phyloP scores from a whole-genome alignment of 2,113 vertebrate genomes.

The Hystrix cristata region DNA sequence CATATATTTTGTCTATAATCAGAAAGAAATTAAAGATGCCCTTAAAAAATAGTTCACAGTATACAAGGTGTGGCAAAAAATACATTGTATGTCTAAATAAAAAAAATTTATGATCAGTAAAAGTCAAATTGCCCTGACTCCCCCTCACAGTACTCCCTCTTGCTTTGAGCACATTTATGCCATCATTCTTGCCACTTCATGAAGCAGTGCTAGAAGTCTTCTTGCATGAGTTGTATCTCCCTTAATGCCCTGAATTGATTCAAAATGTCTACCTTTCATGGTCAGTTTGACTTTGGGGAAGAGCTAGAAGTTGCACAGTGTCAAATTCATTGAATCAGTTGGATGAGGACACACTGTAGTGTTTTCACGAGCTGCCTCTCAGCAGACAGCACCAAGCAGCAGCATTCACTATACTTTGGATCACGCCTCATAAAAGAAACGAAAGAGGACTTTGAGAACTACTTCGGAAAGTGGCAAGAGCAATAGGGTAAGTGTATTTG shows the following conservation, averaged over 20 bases:
- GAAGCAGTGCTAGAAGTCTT: not conserved
- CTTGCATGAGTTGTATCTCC: not conserved
- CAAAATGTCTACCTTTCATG: not conserved
- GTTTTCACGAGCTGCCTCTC: not conserved
- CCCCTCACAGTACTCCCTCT: not conserved
- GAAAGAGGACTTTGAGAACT: not conserved
- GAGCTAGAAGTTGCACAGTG: not conserved
- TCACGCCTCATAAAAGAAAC: not conserved
- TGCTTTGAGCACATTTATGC: not conserved
- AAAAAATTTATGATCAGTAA: not conserved
- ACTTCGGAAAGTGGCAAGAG: not conserved
- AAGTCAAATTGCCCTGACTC: not conserved
- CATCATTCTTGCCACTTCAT: not conserved
- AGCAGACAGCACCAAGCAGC: not conserved
- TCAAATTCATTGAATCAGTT: not conserved
- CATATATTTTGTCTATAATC: not conserved
- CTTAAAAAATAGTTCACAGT: not conserved
- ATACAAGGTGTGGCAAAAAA: not conserved
- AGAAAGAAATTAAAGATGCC: conserved; percentile 37
- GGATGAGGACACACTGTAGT: not conserved
- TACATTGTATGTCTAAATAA: not conserved
- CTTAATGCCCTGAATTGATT: not conserved
- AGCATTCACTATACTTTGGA: not conserved
- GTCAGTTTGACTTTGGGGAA: not conserved
- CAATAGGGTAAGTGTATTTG: not conserved